A percentile compares a stretch with the other conserved stretches of the same genome.
phyloP scores from a whole-genome alignment of 2,797 vertebrate genomes.

The Sebastes ruberrimus region DNA sequence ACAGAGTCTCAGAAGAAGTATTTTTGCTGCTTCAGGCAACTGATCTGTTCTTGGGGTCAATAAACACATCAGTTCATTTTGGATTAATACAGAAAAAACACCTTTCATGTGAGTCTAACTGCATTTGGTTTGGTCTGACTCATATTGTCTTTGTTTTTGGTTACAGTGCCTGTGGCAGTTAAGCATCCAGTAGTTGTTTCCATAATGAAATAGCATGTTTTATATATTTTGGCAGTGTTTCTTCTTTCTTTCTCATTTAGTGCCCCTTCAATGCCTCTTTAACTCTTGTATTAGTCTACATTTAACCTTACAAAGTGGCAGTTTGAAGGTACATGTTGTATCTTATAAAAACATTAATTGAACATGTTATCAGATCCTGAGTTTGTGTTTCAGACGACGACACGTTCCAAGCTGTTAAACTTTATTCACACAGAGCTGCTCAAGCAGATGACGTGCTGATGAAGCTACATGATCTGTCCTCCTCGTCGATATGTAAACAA shows the following conservation, averaged over 20 bases:
- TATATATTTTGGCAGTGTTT: not conserved
- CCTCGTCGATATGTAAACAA: not conserved
- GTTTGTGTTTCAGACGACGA: not conserved
- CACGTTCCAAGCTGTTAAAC: not conserved
- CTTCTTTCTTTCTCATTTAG: not conserved
- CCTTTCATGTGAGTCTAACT: constrained; percentile 3
- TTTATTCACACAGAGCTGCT: not conserved
- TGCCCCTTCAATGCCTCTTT: not conserved
- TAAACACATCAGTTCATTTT: constrained; percentile 6
- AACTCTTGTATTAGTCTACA: not conserved
- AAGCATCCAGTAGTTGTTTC: not conserved
- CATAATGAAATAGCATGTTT: not conserved
- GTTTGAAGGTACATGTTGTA: not conserved
- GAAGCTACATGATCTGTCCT: not conserved
- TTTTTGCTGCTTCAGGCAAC: not conserved
- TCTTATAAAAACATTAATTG: not conserved
- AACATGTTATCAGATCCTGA: not conserved
- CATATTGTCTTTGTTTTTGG: not conserved
- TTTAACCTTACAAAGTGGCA: not conserved
- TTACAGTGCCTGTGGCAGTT: not conserved
- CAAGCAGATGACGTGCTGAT: not conserved
- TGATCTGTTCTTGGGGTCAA: not conserved
- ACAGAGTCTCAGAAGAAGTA: not conserved
- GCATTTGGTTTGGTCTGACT: constrained; percentile 15
- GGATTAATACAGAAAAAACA: not conserved